Percentiles rank a stretch among this genome's conserved stretches.
These are phyloP conservation scores for Scortum barcoo DNA, from an alignment of 2,113 vertebrate species.

Conservation along the genomic window DNA sequence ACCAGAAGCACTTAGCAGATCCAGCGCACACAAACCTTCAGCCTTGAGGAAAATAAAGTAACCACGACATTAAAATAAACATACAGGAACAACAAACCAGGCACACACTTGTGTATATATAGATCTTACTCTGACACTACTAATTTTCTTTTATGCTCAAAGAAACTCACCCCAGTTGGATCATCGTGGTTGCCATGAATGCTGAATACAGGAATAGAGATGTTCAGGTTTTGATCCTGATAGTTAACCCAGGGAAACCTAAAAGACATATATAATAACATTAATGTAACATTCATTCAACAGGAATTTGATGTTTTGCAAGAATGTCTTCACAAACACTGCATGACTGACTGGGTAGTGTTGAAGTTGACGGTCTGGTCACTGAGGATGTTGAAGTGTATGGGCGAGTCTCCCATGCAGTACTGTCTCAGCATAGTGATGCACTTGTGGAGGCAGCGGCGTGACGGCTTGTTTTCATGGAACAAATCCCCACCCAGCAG, in stretches of 20 bases:
- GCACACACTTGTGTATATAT: neutral
- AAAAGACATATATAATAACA: conserved; percentile 19
- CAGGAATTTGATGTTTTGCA: neutral
- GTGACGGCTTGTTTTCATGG: conserved; percentile 97
- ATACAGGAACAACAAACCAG: neutral
- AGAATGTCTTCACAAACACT: neutral
- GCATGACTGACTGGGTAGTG: conserved; percentile 90
- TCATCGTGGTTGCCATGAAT: conserved; percentile 99
- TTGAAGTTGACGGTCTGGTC: conserved; percentile 97
- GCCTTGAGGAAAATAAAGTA: conserved; percentile 80
- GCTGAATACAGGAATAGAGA: conserved; percentile 96
- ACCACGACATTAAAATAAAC: neutral
- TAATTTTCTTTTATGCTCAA: neutral
- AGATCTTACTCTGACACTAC: neutral
- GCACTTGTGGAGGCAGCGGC: conserved; percentile 91
- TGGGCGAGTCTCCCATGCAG: conserved; percentile 96
- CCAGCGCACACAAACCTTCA: conserved; percentile 94
- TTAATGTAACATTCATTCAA: neutral
- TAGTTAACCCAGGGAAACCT: conserved; percentile 99
- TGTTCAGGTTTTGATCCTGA: conserved; percentile 95
- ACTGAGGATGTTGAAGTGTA: conserved; percentile 95
- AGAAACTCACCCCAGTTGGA: conserved; percentile 93
- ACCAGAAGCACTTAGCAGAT: conserved; percentile 94
- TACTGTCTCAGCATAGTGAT: conserved; percentile 90
- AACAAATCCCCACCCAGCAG: conserved; percentile 98